phyloP scores from a whole-genome alignment of 2,888 invertebrate genomes.

The Calameuta idolon region DNA sequence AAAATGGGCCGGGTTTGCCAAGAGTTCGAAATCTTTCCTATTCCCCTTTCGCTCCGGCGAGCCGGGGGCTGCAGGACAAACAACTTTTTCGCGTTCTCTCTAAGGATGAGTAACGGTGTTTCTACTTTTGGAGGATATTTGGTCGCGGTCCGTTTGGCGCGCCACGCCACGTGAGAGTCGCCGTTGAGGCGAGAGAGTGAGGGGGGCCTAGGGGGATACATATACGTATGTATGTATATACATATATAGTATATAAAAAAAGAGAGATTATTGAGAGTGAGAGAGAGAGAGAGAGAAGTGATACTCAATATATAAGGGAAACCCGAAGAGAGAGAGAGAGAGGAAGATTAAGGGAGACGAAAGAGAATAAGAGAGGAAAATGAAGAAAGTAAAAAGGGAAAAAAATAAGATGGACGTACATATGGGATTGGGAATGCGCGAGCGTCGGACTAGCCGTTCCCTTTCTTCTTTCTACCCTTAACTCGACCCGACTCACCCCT shows the following conservation, averaged over 20 bases:
- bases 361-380: conserved; percentile 11
- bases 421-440: conserved; percentile 31
- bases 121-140: conserved; percentile 58
- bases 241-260: conserved; percentile 20
- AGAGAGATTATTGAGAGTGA: conserved; percentile 3
- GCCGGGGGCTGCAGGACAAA: conserved; percentile 58
- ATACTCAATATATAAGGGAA: conserved; percentile 1
- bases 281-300: conserved; percentile 10
- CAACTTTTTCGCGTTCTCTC: conserved; percentile 61
- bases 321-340: conserved; percentile 1
- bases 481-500: not conserved
- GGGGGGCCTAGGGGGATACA: conserved; percentile 1
- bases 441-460: conserved; percentile 1
- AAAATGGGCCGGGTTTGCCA: conserved; percentile 59
- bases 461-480: not conserved
- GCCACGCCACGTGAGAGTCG: conserved; percentile 47
- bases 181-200: conserved; percentile 7
- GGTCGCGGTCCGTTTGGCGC: conserved; percentile 55
- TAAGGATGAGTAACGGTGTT: conserved; percentile 54
- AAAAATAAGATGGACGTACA: not conserved
- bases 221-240: conserved; percentile 5
- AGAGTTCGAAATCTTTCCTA: conserved; percentile 53
- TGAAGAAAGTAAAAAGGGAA: conserved; percentile 11
- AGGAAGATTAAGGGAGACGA: conserved; percentile 9
- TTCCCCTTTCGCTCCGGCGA: conserved; percentile 37